These are phyloP conservation scores for Neomonachus schauinslandi DNA, from an alignment of 2,113 vertebrate species.

Conservation along the genomic window DNA sequence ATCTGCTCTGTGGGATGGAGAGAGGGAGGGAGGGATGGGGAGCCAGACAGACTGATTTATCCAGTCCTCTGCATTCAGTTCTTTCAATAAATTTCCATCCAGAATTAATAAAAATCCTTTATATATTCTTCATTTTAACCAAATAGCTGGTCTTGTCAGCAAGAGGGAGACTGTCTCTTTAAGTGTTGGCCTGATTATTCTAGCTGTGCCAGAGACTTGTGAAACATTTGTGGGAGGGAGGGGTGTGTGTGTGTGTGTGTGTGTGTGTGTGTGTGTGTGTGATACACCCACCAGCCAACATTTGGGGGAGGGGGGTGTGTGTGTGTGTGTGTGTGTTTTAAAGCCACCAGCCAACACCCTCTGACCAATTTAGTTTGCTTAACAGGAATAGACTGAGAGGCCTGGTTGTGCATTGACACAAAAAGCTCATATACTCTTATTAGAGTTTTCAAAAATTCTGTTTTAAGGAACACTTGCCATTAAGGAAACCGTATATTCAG, in stretches of 20 bases:
- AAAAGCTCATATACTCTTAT: neutral
- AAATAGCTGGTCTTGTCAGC: neutral
- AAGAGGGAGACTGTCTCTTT: slow-evolving; percentile 32
- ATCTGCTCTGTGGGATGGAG: neutral
- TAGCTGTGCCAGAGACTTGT: slow-evolving; percentile 62
- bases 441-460: neutral
- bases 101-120: neutral
- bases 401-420: neutral
- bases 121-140: neutral
- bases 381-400: neutral
- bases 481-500: neutral
- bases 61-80: neutral
- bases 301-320: too few relatives aligned
- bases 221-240: slow-evolving; percentile 52
- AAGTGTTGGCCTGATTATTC: slow-evolving; percentile 29
- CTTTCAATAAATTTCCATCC: neutral
- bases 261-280: neutral
- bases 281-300: slow-evolving; percentile 60
- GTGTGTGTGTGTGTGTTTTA: slow-evolving; percentile 17
- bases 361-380: neutral
- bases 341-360: slow-evolving; percentile 46
- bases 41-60: neutral
- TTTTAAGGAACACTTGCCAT: neutral
- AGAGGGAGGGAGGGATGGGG: neutral
- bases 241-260: neutral